Evolutionary conservation across 2,888 invertebrate species (phyloP), one percentile per base, ranked within the genome.

Genomic region (Penaeus monodon): DNA sequence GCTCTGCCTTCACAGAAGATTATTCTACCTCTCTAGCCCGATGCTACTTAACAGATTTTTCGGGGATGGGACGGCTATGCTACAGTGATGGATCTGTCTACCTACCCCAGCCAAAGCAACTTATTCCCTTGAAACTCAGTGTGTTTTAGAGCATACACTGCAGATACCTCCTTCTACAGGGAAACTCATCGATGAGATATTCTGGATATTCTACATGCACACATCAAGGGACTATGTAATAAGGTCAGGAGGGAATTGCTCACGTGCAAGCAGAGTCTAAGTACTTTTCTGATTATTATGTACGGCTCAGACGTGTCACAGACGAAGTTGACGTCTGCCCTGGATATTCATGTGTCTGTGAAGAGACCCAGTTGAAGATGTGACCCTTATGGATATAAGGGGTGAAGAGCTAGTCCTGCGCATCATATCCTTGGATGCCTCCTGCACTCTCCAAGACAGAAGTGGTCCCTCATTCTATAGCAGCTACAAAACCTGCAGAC

Each of bases 301-400:
- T 38, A 22, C 7, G 27, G 24, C 17, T 77, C 17, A n/a, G 44
- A 7, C 38, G 27, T 20, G 44, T 44, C 8, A 44, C 77, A 24
- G 77, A 77, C 57, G 77, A 77, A 77, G 77, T 77, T 17, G 77
- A 77, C 44, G 4, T 77, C 10, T 77, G 77, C 77, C 38, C 57
- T 24, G 77, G 77, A 22, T 7, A 77, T n/a, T 77, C 77, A 24
- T 49, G 6, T 4, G 27, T n/a, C 33, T 77, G 77, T 24, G 22
- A 8, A 4, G 38, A 38, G 6, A 38, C 38, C 38, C 38, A 38
- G 6, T 38, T 38, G 38, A 38, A 38, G 38, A 4, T 77, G 33
- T 77, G 14, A 77, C 14, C 38, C 77, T 77, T 24, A 77, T 77
- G 77, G 44, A 44, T 44, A 3, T 77, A 20, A 10, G 77, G 77